Evolutionary conservation across 2,113 vertebrate species (phyloP), one percentile per base, ranked within the genome.

Genomic region (Collichthys lucidus): DNA sequence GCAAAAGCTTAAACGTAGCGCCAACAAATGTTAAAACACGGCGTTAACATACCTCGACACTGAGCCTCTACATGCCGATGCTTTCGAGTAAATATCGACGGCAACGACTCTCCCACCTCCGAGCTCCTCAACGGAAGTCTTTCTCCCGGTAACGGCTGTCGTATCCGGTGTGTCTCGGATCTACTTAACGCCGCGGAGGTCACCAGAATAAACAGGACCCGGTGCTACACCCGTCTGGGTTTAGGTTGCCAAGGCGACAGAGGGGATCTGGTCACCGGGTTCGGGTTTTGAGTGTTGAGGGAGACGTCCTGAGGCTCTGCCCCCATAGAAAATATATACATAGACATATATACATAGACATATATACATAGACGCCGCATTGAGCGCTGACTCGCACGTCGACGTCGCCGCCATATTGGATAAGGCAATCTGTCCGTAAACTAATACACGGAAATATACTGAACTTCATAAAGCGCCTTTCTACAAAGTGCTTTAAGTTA

Each of bases 51-150:
- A 91, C 88, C 89, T 66, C 63, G 11, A 60, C 77, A 47, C 65
- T 0, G 44, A 35, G 40, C 40, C 5, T 7, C 64, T 72, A 83
- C 89, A 87, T 75, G 62, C 77, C 77, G 59, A 31, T 1, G 63
- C 44, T 42, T 66, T 16, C 55, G 3, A 26, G 20, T 17, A 17
- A 66, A 62, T 17, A 40, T 35, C 35, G 61, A 29, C 20, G 0
- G 24, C 7, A 26, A 22, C 5, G 4, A 31, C 11, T 17, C 31
- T 0, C 16, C 11, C 12, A 22, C 20, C 31, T 29, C 24, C 4
- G 15, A 11, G 70, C 49, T 80, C 2, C 35, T 70, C 4, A 61
- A 3, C 86, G 84, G 84, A 90, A 91, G 85, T 85, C 46, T 61
- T 9, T 14, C n/a, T 52, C 16, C 59, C 0, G 69, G 20, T 16